Percentiles rank a stretch among this genome's conserved stretches.
phyloP scores from a whole-genome alignment of 2,888 invertebrate genomes.

The Lingula anatina region DNA sequence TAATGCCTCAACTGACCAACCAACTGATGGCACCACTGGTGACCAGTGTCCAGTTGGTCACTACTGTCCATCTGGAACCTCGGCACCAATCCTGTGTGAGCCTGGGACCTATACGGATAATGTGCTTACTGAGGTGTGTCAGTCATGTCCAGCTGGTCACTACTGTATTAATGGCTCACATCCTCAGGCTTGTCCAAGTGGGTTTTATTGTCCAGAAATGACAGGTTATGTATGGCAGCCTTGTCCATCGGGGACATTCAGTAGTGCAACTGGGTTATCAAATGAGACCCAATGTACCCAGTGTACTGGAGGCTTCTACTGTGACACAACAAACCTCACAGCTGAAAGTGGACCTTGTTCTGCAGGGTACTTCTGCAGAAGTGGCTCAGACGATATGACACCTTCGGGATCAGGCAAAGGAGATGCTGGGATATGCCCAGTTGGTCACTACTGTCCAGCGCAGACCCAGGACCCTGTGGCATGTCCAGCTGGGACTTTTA shows the following conservation, averaged over 20 bases:
- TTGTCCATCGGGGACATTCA: constrained; percentile 44
- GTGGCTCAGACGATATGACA: constrained; percentile 27
- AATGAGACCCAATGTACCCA: constrained; percentile 33
- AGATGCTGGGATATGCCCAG: constrained; percentile 38
- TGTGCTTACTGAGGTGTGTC: constrained; percentile 23
- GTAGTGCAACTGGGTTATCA: constrained; percentile 22
- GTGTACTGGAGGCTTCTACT: constrained; percentile 42
- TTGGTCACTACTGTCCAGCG: constrained; percentile 36
- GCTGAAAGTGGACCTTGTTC: constrained; percentile 34
- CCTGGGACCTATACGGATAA: constrained; percentile 33
- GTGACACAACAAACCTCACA: constrained; percentile 31
- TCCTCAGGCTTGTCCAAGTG: constrained; percentile 34
- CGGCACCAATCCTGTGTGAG: constrained; percentile 26
- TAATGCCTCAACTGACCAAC: constrained; percentile 21
- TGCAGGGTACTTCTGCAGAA: constrained; percentile 39
- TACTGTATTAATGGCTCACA: constrained; percentile 35
- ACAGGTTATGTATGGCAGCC: constrained; percentile 35
- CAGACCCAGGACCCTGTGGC: constrained; percentile 31
- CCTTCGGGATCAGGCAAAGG: constrained; percentile 28
- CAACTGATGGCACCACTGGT: constrained; percentile 30
- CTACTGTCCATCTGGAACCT: constrained; percentile 38
- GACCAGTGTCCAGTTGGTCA: constrained; percentile 29
- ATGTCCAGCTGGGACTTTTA: constrained; percentile 44
- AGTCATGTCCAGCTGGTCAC: constrained; percentile 32
- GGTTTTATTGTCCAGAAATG: constrained; percentile 35